A percentile compares a stretch with the other conserved stretches of the same genome.
Conservation (phyloP, 2,113 vertebrate species). For the Clarias macrocephalus region DNA sequence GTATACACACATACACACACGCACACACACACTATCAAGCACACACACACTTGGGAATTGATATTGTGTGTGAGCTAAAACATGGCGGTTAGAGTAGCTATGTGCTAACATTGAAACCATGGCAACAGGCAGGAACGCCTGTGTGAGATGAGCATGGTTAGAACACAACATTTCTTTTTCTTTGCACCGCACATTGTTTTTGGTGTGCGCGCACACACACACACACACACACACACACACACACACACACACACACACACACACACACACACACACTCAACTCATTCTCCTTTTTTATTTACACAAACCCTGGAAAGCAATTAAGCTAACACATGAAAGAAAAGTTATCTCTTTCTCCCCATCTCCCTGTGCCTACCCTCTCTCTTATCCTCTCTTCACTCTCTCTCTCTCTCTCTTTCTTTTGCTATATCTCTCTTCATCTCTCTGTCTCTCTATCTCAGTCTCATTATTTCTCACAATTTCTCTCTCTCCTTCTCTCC, state of each 20-base stretch:
- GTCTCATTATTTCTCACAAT: background rate
- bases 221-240: background rate
- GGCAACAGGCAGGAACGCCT: background rate
- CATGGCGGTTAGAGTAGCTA: constrained; percentile 8
- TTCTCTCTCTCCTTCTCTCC: background rate
- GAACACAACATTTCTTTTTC: background rate
- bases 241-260: background rate
- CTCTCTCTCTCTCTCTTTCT: background rate
- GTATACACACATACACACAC: background rate
- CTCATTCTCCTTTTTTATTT: background rate
- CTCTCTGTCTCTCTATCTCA: background rate
- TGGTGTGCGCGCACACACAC: background rate
- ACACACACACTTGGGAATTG: background rate
- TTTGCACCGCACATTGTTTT: background rate
- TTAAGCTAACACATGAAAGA: constrained; percentile 14
- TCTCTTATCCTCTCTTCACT: background rate
- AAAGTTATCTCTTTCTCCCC: background rate
- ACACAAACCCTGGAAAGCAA: constrained; percentile 13
- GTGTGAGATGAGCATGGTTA: background rate
- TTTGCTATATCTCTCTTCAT: background rate
- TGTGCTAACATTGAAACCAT: background rate
- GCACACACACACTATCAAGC: background rate
- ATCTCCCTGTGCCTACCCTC: background rate
- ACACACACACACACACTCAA: background rate
- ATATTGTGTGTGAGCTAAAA: background rate